These are phyloP conservation scores for Epizoanthus stellaris DNA, from an alignment of 92 coral and sea anemone species.

Conservation along the genomic window DNA sequence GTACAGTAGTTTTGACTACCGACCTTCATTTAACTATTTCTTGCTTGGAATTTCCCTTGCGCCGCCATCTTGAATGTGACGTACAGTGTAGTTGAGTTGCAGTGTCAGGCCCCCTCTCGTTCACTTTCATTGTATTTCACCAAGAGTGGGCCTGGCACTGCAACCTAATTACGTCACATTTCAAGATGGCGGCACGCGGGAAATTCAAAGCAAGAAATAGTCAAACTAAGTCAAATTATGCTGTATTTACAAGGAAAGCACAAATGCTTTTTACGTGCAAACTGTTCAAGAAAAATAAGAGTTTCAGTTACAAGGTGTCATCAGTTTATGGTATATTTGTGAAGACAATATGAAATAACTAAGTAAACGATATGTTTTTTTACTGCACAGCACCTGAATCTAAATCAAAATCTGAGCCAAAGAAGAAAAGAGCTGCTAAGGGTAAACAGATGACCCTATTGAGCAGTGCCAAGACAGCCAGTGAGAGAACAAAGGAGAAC, in stretches of 20 bases:
- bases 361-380: background rate
- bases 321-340: background rate
- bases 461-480: constrained; percentile 40
- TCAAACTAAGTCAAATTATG: no score
- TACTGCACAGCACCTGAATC: constrained; percentile 72
- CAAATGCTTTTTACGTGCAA: background rate
- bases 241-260: background rate
- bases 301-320: background rate
- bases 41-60: no score
- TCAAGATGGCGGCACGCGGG: no score
- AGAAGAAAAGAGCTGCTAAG: constrained; percentile 64
- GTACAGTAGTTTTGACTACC: no score
- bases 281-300: background rate
- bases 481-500: constrained; percentile 51
- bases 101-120: no score
- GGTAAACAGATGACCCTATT: constrained; percentile 86
- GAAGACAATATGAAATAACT: background rate
- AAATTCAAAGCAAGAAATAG: no score
- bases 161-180: no score
- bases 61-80: no score
- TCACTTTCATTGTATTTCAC: no score
- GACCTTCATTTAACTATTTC: no score
- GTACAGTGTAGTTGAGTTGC: no score
- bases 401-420: constrained; percentile 52
- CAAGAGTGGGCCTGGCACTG: no score